Percentiles rank a stretch among this genome's conserved stretches.
These are phyloP conservation scores for Lepidotrigona ventralis DNA, from an alignment of 1,140 invertebrate genomes.

Conservation along the genomic window DNA sequence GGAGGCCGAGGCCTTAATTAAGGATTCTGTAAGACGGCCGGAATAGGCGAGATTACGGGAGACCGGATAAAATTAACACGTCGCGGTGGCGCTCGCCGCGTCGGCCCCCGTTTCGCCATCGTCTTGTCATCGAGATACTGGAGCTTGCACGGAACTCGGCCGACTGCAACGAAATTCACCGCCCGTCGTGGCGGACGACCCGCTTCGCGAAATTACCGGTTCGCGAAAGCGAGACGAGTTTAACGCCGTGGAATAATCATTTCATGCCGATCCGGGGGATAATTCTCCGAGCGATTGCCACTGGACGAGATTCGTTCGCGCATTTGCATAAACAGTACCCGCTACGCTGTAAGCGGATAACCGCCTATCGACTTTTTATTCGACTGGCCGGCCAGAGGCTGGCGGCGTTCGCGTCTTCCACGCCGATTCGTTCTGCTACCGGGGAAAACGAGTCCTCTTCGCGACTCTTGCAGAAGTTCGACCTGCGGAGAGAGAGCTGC, in stretches of 20 bases:
- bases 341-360: slow-evolving; percentile 46
- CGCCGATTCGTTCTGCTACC: too few species aligned
- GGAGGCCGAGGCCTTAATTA: slow-evolving; percentile 57
- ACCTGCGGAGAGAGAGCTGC: neutral
- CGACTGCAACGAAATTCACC: neutral
- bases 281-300: slow-evolving; percentile 64
- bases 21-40: slow-evolving; percentile 52
- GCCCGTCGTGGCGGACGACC: neutral
- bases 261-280: slow-evolving; percentile 58
- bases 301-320: slow-evolving; percentile 58
- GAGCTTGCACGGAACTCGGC: neutral
- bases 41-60: slow-evolving; percentile 15
- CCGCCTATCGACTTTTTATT: slow-evolving; percentile 43
- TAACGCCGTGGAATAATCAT: slow-evolving; percentile 64
- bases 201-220: slow-evolving; percentile 48
- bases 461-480: too few species aligned
- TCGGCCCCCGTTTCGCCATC: neutral
- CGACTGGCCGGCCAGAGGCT: neutral
- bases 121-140: neutral
- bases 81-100: neutral
- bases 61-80: neutral
- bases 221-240: slow-evolving; percentile 53
- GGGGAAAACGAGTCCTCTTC: too few species aligned
- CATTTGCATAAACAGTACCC: slow-evolving; percentile 67
- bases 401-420: neutral